Percentiles rank a stretch among this genome's conserved stretches.
Conservation (phyloP, 1,140 invertebrate genomes). For the Tetragonula clypearis region DNA sequence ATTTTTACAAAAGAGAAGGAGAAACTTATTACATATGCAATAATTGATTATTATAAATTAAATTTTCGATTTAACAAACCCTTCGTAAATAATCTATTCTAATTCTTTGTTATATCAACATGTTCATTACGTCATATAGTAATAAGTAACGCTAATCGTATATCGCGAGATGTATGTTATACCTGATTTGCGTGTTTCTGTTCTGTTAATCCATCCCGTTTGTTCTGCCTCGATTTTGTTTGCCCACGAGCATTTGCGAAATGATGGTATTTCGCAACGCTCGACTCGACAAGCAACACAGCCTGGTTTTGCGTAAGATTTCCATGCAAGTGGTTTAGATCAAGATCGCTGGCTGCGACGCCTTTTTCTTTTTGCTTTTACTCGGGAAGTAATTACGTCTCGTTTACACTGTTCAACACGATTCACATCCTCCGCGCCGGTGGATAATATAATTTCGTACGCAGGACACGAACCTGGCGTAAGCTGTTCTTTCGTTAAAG, state of each 20-base stretch:
- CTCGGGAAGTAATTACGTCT: conserved; percentile 39
- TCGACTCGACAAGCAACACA: background rate
- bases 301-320: conserved; percentile 12
- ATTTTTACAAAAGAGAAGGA: background rate
- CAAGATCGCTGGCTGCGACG: background rate
- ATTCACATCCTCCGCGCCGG: conserved; percentile 15
- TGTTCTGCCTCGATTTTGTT: background rate
- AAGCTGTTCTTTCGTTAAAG: background rate
- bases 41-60: background rate
- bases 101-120: background rate
- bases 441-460: conserved; percentile 3
- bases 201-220: background rate
- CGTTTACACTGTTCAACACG: conserved; percentile 3
- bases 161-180: too few species aligned
- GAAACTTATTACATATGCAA: background rate
- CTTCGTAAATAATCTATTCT: too few species aligned
- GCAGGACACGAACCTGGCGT: background rate
- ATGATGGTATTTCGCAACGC: conserved; percentile 2
- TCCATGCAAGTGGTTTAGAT: conserved; percentile 15
- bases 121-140: background rate
- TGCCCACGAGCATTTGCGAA: background rate
- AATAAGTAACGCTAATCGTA: too few species aligned
- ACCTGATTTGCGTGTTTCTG: background rate
- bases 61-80: background rate
- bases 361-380: conserved; percentile 36